Evolutionary conservation across 2,888 invertebrate genomes (phyloP).

Genomic region (Aspidapion aeneum): DNA sequence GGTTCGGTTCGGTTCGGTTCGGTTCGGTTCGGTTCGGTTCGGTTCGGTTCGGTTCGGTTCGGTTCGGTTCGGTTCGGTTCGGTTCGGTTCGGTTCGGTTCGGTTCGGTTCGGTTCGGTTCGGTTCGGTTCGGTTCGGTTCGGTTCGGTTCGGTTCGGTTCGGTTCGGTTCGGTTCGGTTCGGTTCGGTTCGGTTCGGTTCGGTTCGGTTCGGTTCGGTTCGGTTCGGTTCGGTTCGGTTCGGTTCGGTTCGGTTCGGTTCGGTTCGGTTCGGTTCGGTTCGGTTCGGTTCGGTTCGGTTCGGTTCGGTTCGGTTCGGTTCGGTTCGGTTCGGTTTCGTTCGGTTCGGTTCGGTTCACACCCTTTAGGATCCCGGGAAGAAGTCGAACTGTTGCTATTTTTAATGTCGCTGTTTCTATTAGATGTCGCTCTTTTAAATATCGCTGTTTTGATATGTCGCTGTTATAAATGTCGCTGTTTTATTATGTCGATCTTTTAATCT

Average conservation of each 20-base stretch:
- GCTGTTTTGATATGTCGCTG: no score
- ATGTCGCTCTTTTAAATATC: no score
- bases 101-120: background rate
- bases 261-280: background rate
- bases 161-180: background rate
- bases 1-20: slow-evolving; percentile 12
- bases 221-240: background rate
- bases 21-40: slow-evolving; percentile 7
- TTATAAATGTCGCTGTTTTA: no score
- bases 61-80: slow-evolving; percentile 5
- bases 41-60: slow-evolving; percentile 3
- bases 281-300: background rate
- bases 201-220: background rate
- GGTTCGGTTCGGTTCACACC: background rate
- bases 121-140: background rate
- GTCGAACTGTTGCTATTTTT: no score
- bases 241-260: background rate
- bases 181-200: background rate
- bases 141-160: background rate
- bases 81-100: background rate
- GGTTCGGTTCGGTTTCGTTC: background rate
- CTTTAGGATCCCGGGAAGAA: background rate
- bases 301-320: background rate
- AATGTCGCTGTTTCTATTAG: no score
- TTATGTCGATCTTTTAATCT: no score